phyloP scores from a whole-genome alignment of 2,888 invertebrate species.

The Phaedon cochleariae region DNA sequence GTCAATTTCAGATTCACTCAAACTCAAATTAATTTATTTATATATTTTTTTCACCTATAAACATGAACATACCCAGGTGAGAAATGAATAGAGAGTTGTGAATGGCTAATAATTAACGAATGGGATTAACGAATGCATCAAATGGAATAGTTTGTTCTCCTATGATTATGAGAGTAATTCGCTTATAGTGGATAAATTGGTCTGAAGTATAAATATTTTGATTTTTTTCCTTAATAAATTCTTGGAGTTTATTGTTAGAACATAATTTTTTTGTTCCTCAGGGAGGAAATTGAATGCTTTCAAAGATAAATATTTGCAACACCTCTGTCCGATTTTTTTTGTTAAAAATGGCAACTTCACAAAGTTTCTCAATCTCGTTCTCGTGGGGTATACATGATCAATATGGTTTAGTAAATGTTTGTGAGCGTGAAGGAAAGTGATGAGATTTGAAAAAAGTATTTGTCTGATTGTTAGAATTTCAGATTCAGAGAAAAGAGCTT shows the following conservation, averaged over 20 bases:
- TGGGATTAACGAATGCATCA: background rate
- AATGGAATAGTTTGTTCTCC: too few species aligned
- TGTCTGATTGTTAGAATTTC: too few species aligned
- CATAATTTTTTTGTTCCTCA: background rate
- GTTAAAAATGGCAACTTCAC: background rate
- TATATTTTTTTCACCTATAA: too few species aligned
- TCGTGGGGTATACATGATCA: background rate
- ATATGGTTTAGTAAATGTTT: background rate
- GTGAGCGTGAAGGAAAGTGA: too few species aligned
- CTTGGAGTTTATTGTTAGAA: background rate
- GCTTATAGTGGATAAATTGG: background rate
- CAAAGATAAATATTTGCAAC: background rate
- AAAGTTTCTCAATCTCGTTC: background rate
- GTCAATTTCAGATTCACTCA: too few species aligned
- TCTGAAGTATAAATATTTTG: background rate
- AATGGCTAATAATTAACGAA: background rate
- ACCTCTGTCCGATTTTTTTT: background rate
- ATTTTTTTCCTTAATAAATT: slow-evolving; percentile 4
- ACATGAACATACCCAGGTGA: too few species aligned
- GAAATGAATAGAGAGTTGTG: too few species aligned
- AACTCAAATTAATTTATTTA: too few species aligned
- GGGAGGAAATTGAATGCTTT: background rate
- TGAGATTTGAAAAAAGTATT: too few species aligned
- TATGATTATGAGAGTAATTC: background rate
- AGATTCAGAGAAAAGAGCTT: background rate